Evolutionary conservation across 2,888 invertebrate genomes (phyloP).

Genomic region (Polymixis flavicincta): DNA sequence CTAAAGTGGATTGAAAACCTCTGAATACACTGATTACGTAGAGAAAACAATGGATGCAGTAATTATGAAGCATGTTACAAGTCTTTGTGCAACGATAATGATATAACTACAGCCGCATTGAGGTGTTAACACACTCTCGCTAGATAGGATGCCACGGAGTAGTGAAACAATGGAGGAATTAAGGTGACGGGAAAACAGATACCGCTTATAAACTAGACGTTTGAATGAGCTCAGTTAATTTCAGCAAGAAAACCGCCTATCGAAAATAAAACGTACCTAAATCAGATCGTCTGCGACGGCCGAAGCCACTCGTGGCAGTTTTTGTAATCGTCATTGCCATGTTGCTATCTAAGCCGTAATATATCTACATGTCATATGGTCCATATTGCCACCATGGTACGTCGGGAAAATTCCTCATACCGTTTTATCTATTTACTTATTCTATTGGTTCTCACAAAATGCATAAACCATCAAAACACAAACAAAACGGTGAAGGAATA

Average conservation of each 20-base stretch:
- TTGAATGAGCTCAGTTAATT: not conserved
- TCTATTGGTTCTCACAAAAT: not conserved
- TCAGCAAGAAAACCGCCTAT: not conserved
- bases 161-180: conserved; percentile 8
- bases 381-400: not conserved
- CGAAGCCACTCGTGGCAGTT: not conserved
- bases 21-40: conserved; percentile 11
- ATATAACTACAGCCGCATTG: conserved; percentile 23
- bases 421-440: not conserved
- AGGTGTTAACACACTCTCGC: conserved; percentile 21
- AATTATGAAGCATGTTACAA: conserved; percentile 40
- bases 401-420: not conserved
- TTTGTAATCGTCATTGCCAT: too few relatives aligned
- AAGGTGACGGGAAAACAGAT: too few relatives aligned
- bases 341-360: too few relatives aligned
- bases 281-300: not conserved
- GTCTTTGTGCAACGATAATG: conserved; percentile 26
- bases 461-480: too few relatives aligned
- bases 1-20: conserved; percentile 21
- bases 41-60: conserved; percentile 47
- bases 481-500: too few relatives aligned
- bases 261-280: not conserved
- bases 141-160: conserved; percentile 4
- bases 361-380: too few relatives aligned
- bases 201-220: not conserved